Percentiles rank a stretch among this genome's conserved stretches.
phyloP scores from a whole-genome alignment of 2,113 vertebrate genomes.

The Lampris megalopsis region DNA sequence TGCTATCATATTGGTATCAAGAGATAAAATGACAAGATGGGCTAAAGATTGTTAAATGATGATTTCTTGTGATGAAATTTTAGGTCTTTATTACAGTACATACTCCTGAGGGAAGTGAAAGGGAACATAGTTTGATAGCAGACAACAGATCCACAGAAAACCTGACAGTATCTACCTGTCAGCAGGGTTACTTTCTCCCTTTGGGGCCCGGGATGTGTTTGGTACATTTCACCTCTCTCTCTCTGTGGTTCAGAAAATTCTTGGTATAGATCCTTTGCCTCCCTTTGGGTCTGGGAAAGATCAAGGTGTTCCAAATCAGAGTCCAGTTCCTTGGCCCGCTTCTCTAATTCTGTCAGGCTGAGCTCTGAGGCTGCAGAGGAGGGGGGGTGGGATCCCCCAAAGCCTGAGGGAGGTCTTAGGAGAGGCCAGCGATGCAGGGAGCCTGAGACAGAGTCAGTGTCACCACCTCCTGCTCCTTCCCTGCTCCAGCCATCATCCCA shows the following conservation, averaged over 20 bases:
- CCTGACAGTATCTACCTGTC: constrained; percentile 55
- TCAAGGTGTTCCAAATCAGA: constrained; percentile 75
- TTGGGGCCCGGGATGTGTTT: constrained; percentile 73
- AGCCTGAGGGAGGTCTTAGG: constrained; percentile 80
- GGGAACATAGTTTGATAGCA: not conserved
- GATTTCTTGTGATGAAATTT: too few relatives aligned
- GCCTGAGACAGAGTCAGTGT: constrained; percentile 73
- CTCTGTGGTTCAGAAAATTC: constrained; percentile 60
- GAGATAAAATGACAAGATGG: too few relatives aligned
- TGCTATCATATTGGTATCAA: too few relatives aligned
- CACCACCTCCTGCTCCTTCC: constrained; percentile 49
- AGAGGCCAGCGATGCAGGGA: constrained; percentile 83
- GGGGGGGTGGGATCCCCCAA: constrained; percentile 83
- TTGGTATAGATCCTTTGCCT: constrained; percentile 56
- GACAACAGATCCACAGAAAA: not conserved
- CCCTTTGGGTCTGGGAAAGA: constrained; percentile 62
- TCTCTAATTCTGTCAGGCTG: constrained; percentile 80
- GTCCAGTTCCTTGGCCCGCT: constrained; percentile 76
- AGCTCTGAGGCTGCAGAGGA: constrained; percentile 82
- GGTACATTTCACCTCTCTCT: constrained; percentile 69
- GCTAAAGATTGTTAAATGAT: too few relatives aligned
- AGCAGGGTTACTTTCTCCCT: constrained; percentile 51
- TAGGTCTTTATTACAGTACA: not conserved
- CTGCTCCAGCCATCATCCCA: constrained; percentile 80
- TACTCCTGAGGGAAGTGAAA: not conserved